These are phyloP conservation scores for Drosophila ustulata DNA, from an alignment of 2,888 invertebrate genomes.

Conservation along the genomic window DNA sequence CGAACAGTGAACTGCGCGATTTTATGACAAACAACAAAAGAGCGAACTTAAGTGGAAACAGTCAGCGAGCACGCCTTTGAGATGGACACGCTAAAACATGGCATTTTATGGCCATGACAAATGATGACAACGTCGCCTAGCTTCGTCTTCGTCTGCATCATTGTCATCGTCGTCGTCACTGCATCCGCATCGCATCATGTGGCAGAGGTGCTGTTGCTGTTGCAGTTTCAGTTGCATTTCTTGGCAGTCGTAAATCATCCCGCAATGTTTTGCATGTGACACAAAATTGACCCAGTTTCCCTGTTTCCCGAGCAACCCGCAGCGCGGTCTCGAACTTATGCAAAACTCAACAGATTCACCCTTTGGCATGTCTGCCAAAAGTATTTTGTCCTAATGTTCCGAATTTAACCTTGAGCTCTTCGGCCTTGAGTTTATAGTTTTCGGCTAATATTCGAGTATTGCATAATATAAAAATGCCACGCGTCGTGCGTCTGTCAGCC, in stretches of 20 bases:
- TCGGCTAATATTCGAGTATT: constrained; percentile 14
- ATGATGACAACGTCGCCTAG: constrained; percentile 59
- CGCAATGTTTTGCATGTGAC: constrained; percentile 69
- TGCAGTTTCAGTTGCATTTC: constrained; percentile 40
- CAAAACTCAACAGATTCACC: constrained; percentile 40
- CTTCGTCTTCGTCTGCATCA: neutral
- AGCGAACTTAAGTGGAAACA: constrained; percentile 70
- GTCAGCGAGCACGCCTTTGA: constrained; percentile 56
- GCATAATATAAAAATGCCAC: constrained; percentile 46
- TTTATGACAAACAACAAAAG: constrained; percentile 51
- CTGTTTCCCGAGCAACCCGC: constrained; percentile 36
- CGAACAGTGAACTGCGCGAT: constrained; percentile 64
- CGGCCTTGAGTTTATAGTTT: constrained; percentile 36
- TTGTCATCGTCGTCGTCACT: constrained; percentile 13
- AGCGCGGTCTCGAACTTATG: constrained; percentile 40
- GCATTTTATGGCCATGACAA: constrained; percentile 63
- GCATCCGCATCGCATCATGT: constrained; percentile 54
- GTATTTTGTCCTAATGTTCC: neutral
- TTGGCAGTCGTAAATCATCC: constrained; percentile 68
- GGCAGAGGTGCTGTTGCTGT: constrained; percentile 20
- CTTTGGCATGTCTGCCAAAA: constrained; percentile 21
- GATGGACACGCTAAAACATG: constrained; percentile 48
- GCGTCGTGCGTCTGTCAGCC: constrained; percentile 20
- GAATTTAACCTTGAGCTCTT: neutral
- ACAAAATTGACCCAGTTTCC: constrained; percentile 48